Percentiles rank a stretch among this genome's conserved stretches.
These are phyloP conservation scores for Sarcophaga peregrina DNA, from an alignment of 1,140 invertebrate genomes.

Conservation along the genomic window DNA sequence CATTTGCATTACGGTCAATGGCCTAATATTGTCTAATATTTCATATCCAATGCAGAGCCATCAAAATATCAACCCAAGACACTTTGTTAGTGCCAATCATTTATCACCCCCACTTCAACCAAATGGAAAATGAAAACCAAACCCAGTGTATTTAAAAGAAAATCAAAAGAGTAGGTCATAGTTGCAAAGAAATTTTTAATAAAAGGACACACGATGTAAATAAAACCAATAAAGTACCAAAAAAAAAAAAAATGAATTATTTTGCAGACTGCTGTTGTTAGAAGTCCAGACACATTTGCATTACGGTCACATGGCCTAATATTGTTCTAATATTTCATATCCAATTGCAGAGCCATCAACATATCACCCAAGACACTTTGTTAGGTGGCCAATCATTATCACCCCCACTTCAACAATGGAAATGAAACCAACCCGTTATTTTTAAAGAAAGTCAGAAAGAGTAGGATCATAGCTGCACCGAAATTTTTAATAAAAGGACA, in stretches of 20 bases:
- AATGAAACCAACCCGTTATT: background rate
- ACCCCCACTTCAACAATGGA: background rate
- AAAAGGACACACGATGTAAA: background rate
- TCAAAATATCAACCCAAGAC: background rate
- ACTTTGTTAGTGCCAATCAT: background rate
- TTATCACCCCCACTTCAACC: background rate
- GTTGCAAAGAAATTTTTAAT: no score
- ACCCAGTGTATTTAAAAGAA: no score
- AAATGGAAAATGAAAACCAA: background rate
- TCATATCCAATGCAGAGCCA: background rate
- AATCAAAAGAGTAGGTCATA: background rate
- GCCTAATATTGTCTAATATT: conserved; percentile 29
- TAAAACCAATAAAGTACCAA: background rate
- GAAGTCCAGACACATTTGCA: background rate
- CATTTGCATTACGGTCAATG: background rate
- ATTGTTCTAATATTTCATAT: conserved; percentile 33
- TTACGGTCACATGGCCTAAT: background rate
- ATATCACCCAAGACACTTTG: background rate
- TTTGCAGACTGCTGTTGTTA: background rate
- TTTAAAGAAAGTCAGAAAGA: background rate
- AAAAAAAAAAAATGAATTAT: background rate
- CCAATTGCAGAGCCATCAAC: background rate
- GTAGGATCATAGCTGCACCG: no score
- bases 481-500: background rate
- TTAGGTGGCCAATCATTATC: background rate